Evolutionary conservation across 2,888 invertebrate genomes (phyloP).

Genomic region (Galerucella pusilla): DNA sequence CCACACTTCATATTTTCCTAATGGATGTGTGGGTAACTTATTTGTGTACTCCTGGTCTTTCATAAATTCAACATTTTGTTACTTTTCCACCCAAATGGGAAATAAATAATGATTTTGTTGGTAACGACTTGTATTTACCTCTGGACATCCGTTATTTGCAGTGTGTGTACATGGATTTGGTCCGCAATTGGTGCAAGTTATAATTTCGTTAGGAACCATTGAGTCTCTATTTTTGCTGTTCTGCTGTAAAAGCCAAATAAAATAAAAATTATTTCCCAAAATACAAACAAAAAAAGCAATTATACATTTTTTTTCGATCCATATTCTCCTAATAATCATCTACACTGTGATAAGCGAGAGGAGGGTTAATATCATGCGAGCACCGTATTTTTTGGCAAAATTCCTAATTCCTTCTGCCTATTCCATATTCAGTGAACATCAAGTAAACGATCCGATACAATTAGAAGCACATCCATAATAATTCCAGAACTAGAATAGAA

Average conservation of each 20-base stretch:
- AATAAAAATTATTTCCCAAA: slow-evolving; percentile 13
- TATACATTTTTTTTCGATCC: background rate
- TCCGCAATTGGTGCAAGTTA: slow-evolving; percentile 84
- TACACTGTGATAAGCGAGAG: too few species aligned
- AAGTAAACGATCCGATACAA: too few species aligned
- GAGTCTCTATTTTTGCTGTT: slow-evolving; percentile 88
- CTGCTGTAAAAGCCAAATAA: slow-evolving; percentile 67
- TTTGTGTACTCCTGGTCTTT: background rate
- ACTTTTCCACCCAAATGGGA: background rate
- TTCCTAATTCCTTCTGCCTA: too few species aligned
- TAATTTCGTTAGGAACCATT: slow-evolving; percentile 81
- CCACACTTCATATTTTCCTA: too few species aligned
- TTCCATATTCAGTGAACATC: too few species aligned
- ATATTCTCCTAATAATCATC: too few species aligned
- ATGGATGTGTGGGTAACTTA: background rate
- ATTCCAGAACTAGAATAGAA: too few species aligned
- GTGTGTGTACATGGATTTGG: slow-evolving; percentile 88
- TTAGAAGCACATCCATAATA: too few species aligned
- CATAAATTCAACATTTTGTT: background rate
- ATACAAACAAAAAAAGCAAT: background rate
- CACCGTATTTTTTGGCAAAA: too few species aligned
- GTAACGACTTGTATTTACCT: slow-evolving; percentile 68
- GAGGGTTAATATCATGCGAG: too few species aligned
- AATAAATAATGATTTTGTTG: background rate
- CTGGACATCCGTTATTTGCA: slow-evolving; percentile 88